Conservation (phyloP, 2,113 vertebrate genomes). For the Helogale parvula region DNA sequence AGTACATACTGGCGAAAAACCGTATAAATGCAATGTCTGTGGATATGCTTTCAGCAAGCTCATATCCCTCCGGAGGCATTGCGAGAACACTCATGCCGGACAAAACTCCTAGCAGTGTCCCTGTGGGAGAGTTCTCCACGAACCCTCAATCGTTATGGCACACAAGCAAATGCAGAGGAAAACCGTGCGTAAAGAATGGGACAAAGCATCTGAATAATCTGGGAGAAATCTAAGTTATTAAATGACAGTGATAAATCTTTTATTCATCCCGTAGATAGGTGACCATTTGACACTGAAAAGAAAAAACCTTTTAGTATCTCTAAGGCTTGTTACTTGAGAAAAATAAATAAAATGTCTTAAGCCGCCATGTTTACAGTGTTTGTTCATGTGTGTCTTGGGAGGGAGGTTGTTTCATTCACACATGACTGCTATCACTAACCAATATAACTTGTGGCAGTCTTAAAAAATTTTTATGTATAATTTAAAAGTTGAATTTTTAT, state of each 20-base stretch:
- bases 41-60: slow-evolving; percentile 36
- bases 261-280: neutral
- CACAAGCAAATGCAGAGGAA: slow-evolving; percentile 19
- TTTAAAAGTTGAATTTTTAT: neutral
- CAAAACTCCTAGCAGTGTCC: neutral
- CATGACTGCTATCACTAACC: neutral
- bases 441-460: neutral
- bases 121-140: neutral
- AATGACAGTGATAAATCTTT: neutral
- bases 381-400: neutral
- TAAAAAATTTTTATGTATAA: neutral
- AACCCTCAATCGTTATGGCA: neutral
- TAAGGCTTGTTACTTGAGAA: neutral
- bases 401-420: neutral
- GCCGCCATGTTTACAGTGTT: neutral
- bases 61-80: neutral
- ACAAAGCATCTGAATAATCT: neutral
- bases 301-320: neutral
- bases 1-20: slow-evolving; percentile 42
- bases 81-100: neutral
- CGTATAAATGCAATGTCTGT: neutral
- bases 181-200: neutral
- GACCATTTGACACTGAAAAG: neutral
- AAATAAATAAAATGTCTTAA: neutral
- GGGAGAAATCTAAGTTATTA: neutral